Conservation (phyloP, 2,888 invertebrate species). For the Eustalomyia histrio region DNA sequence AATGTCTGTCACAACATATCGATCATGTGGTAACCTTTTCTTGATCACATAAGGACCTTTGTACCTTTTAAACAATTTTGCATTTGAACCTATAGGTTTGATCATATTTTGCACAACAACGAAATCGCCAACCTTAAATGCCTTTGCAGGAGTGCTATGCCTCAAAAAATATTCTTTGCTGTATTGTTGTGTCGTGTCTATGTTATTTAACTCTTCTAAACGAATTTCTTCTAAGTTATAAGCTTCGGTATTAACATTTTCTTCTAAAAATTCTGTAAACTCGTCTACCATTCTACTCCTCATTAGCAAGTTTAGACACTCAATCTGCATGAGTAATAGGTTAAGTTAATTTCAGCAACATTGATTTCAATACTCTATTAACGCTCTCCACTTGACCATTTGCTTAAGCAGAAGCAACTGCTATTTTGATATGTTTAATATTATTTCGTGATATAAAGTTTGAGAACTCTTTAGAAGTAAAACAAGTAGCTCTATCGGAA, state of each 20-base stretch:
- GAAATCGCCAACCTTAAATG: conserved; percentile 38
- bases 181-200: conserved; percentile 22
- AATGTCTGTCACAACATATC: conserved; percentile 48
- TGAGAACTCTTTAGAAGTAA: conserved; percentile 23
- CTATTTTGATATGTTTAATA: conserved; percentile 25
- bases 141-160: conserved; percentile 22
- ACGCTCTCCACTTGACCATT: conserved; percentile 49
- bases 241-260: not conserved
- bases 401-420: conserved; percentile 30
- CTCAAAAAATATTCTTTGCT: conserved; percentile 18
- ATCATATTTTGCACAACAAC: conserved; percentile 33
- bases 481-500: conserved; percentile 20
- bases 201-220: conserved; percentile 6
- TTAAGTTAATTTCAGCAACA: conserved; percentile 22
- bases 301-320: conserved; percentile 19
- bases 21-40: conserved; percentile 45
- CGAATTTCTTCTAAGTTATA: not conserved
- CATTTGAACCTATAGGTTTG: conserved; percentile 33
- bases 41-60: conserved; percentile 36
- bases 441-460: conserved; percentile 22
- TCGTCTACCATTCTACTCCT: conserved; percentile 29
- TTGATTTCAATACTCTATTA: conserved; percentile 25
- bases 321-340: conserved; percentile 18
- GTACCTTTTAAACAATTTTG: conserved; percentile 37
- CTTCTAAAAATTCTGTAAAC: conserved; percentile 25